Evolutionary conservation across 64 coral and sea anemone species (phyloP).

Genomic region (Montipora sp.): DNA sequence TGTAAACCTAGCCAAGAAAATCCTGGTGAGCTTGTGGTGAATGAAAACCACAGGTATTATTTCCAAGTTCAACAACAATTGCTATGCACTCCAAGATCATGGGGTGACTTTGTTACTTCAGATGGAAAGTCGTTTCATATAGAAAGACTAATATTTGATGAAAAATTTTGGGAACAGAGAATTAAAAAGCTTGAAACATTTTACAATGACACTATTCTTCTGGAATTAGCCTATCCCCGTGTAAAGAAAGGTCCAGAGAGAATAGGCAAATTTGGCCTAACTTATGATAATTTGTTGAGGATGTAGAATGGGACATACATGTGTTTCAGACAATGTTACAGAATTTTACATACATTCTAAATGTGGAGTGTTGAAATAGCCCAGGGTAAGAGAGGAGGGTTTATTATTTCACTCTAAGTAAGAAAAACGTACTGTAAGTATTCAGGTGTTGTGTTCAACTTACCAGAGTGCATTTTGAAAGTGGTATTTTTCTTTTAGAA

Average conservation of each 20-base stretch:
- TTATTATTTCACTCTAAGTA: not conserved
- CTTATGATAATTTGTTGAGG: slow-evolving; percentile 45
- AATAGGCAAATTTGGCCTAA: slow-evolving; percentile 61
- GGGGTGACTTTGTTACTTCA: slow-evolving; percentile 70
- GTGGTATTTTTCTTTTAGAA: not conserved
- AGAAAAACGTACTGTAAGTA: not conserved
- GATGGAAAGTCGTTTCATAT: slow-evolving; percentile 48
- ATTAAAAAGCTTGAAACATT: slow-evolving; percentile 43
- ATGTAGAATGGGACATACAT: slow-evolving; percentile 3
- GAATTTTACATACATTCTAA: not conserved
- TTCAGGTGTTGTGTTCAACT: not conserved
- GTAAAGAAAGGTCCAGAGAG: slow-evolving; percentile 53
- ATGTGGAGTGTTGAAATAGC: not conserved
- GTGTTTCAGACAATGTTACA: slow-evolving; percentile 1
- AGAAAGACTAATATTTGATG: slow-evolving; percentile 22
- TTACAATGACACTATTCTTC: slow-evolving; percentile 31
- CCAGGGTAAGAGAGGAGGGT: not conserved
- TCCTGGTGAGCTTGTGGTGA: slow-evolving; percentile 44
- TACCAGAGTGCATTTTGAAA: not conserved
- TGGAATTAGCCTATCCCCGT: slow-evolving; percentile 65
- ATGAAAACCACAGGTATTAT: slow-evolving; percentile 59
- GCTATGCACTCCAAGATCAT: slow-evolving; percentile 54
- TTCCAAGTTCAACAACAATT: slow-evolving; percentile 73
- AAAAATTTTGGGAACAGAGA: slow-evolving; percentile 16
- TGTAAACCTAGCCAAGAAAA: slow-evolving; percentile 31